Evolutionary conservation across 2,888 invertebrate species (phyloP).

Genomic region (Mythimna ferrago): DNA sequence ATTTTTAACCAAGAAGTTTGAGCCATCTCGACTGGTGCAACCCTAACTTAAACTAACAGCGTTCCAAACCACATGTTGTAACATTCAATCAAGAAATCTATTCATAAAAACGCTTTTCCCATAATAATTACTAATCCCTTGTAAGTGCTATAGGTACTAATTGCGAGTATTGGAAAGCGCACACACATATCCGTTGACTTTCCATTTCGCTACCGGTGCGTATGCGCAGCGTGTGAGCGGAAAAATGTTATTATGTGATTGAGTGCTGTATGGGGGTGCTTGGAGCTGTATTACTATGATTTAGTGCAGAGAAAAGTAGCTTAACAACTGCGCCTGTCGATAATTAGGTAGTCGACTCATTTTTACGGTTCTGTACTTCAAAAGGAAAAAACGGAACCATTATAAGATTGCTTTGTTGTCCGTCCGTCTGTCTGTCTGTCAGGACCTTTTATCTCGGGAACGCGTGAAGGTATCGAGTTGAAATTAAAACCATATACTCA

Average conservation of each 20-base stretch:
- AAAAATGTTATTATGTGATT: slow-evolving; percentile 60
- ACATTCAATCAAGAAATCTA: not conserved
- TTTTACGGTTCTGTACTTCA: no score
- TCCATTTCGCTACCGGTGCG: slow-evolving; percentile 66
- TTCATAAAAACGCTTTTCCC: slow-evolving; percentile 14
- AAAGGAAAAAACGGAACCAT: no score
- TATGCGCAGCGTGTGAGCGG: slow-evolving; percentile 57
- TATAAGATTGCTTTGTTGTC: no score
- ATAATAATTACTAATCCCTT: slow-evolving; percentile 47
- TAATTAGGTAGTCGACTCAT: not conserved
- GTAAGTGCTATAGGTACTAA: slow-evolving; percentile 56
- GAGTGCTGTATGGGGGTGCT: slow-evolving; percentile 22
- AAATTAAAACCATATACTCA: no score
- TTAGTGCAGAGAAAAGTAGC: not conserved
- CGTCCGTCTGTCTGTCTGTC: no score
- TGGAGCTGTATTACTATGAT: not conserved
- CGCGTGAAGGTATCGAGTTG: no score
- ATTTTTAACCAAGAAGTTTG: no score
- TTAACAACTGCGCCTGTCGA: not conserved
- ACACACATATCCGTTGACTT: slow-evolving; percentile 66
- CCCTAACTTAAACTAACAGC: no score
- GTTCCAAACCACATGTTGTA: no score
- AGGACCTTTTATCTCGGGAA: no score
- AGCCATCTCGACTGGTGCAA: no score
- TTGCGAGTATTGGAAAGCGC: slow-evolving; percentile 67